Conservation (phyloP, 2,797 vertebrate genomes). For the Macropus fuliginosus region DNA sequence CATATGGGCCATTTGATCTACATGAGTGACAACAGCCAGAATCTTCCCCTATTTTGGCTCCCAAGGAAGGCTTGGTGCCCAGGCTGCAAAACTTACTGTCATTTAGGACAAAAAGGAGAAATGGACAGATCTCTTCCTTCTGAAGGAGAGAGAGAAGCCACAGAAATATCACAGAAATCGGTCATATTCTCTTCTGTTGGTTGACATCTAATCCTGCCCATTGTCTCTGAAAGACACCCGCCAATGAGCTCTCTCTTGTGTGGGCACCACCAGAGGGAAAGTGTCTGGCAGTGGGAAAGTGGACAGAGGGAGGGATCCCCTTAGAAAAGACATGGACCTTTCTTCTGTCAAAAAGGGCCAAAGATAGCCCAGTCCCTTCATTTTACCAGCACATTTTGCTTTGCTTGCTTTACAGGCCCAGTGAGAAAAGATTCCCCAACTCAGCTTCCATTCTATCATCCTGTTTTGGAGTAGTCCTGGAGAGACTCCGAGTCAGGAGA, state of each 20-base stretch:
- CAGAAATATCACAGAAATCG: background rate
- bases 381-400: background rate
- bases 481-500: background rate
- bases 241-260: constrained; percentile 3
- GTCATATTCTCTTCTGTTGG: constrained; percentile 27
- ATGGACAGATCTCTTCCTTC: constrained; percentile 12
- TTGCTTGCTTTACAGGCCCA: background rate
- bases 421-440: background rate
- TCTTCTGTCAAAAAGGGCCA: background rate
- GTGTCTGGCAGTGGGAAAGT: background rate
- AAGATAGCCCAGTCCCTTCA: background rate
- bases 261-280: constrained; percentile 39
- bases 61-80: constrained; percentile 7
- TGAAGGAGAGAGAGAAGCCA: constrained; percentile 1
- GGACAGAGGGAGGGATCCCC: background rate
- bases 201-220: constrained; percentile 48
- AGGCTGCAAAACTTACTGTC: constrained; percentile 29
- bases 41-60: constrained; percentile 19
- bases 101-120: background rate
- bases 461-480: background rate
- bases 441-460: background rate
- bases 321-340: constrained; percentile 38
- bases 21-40: background rate
- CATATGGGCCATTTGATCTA: constrained; percentile 47
- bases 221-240: background rate